Evolutionary conservation across 1,140 invertebrate genomes (phyloP), one percentile per base, ranked within the genome.

Genomic region (Pseudomyrmex gracilis): DNA sequence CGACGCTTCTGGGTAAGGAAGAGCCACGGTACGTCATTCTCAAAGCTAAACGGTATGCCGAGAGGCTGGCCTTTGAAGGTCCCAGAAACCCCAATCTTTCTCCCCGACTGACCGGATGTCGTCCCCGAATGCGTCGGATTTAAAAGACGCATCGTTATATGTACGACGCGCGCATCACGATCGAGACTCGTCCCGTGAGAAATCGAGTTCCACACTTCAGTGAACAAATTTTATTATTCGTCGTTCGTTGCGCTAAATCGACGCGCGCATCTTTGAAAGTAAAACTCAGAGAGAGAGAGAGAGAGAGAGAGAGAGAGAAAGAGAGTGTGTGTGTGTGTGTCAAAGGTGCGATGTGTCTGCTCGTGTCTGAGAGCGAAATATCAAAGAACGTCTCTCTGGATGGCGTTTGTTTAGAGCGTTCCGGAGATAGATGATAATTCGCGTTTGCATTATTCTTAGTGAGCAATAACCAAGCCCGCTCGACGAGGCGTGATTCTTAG

Each of bases 1-100:
- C 73, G 22, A 53, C 66, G 64, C 66, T 83, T 57, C 58, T 58
- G 80, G 84, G 47, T 87, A 87, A 86, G 85, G 86, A 87, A 86
- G 66, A 86, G 58, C 24, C 17, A 49, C 58, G 64, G 68, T 78
- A 86, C 45, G 58, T 61, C 68, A 34, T 60, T 60, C 34, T 57
- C 53, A 77, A 86, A 86, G 66, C 76, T 53, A 58, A 55, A 61
- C 49, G 53, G 45, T 63, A 87, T 58, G 20, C 71, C 12, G 20
- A 20, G 34, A 17, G 49, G 15, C 3, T 70, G 43, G 51, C 22
- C 85, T 87, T 86, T 86, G 78, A 87, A 17, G 57, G 9, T 17
- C 45, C 34, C n/a, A 13, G 15, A 85, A 24, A 53, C 17, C 17
- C 4, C 13, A 47, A 34, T 82, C 49, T 70, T 67, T 58, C 47